Conservation (phyloP, 2,797 vertebrate species). For the Neosalanx taihuensis region DNA sequence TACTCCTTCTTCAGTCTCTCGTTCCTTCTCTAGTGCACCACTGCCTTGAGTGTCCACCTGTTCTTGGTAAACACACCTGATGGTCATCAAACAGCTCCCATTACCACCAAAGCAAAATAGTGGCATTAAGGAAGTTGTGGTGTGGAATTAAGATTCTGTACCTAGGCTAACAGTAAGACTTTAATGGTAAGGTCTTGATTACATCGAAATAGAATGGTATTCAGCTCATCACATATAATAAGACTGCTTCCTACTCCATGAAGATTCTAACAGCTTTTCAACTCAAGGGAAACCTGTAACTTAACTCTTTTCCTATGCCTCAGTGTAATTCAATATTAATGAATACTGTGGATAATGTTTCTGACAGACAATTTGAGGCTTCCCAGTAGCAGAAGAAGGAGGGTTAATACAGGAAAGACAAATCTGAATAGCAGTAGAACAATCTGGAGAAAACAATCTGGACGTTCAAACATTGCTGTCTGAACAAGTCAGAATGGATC, state of each 20-base stretch:
- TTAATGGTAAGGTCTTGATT: neutral
- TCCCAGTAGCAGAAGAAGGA: neutral
- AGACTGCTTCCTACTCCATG: neutral
- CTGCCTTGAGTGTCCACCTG: constrained; percentile 17
- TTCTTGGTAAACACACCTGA: neutral
- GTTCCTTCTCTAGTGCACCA: neutral
- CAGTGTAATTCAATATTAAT: constrained; percentile 59
- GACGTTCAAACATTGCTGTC: no score
- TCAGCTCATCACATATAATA: neutral
- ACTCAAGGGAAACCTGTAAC: constrained; percentile 37
- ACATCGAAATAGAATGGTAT: neutral
- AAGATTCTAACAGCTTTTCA: constrained; percentile 31
- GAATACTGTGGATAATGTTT: constrained; percentile 56
- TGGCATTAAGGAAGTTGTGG: neutral
- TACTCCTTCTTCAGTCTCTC: constrained; percentile 17
- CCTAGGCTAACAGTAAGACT: neutral
- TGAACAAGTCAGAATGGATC: no score
- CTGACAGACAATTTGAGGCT: constrained; percentile 13
- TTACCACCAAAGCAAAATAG: neutral
- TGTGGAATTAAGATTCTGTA: neutral
- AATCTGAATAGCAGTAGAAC: constrained; percentile 20
- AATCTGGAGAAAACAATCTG: constrained; percentile 2
- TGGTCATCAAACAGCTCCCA: neutral
- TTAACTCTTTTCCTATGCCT: constrained; percentile 38
- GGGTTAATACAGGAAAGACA: neutral